phyloP scores from a whole-genome alignment of 1,140 invertebrate species.

The Caligus rogercresseyi region DNA sequence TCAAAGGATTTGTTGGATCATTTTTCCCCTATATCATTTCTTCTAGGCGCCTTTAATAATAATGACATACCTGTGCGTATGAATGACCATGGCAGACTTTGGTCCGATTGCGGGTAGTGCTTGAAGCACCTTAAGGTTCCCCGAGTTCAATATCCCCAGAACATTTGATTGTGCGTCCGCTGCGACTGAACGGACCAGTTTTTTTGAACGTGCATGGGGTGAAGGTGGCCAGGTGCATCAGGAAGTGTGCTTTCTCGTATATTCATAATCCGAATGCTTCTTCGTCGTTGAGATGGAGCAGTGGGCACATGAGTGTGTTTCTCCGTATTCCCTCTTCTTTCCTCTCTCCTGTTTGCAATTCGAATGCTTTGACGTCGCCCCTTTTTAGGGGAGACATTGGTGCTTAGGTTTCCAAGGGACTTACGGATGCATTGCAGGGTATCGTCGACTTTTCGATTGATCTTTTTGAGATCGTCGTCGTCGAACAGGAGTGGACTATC shows the following conservation, averaged over 20 bases:
- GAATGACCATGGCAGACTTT: constrained; percentile 10
- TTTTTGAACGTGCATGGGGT: neutral
- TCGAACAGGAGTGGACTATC: neutral
- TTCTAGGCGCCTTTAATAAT: neutral
- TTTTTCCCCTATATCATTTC: neutral
- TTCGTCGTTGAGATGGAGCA: neutral
- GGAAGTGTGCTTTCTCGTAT: neutral
- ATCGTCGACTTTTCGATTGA: neutral
- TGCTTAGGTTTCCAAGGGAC: too few relatives aligned
- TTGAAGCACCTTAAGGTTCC: constrained; percentile 2
- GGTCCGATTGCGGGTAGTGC: constrained; percentile 12
- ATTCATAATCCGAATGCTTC: neutral
- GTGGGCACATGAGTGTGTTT: constrained; percentile 5
- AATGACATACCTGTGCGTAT: constrained; percentile 5
- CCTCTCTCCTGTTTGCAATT: neutral
- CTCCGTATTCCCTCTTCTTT: neutral
- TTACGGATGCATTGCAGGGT: neutral
- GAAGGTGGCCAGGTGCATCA: neutral
- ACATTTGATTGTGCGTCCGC: neutral
- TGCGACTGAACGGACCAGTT: neutral
- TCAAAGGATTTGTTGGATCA: too few relatives aligned
- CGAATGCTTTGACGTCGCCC: neutral
- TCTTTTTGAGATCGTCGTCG: neutral
- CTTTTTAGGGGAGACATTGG: neutral
- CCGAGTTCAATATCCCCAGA: constrained; percentile 5